These are phyloP conservation scores for Tenthredo mesomela DNA, from an alignment of 2,888 invertebrate genomes.

Conservation along the genomic window DNA sequence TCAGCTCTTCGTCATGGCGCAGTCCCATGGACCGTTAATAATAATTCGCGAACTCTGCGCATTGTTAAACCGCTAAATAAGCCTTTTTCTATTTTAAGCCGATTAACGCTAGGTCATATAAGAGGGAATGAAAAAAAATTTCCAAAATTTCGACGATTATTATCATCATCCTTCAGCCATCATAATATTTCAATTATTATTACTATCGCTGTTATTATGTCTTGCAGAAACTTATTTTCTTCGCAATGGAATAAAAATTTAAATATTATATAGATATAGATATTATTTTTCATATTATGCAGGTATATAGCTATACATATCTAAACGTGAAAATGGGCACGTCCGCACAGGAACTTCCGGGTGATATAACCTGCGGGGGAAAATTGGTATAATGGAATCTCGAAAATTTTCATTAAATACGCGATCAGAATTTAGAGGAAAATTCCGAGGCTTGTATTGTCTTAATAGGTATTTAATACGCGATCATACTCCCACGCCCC, in stretches of 20 bases:
- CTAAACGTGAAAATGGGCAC: background rate
- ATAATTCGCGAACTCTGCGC: background rate
- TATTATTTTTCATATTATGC: background rate
- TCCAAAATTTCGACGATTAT: background rate
- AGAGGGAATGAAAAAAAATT: background rate
- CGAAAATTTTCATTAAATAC: conserved; percentile 33
- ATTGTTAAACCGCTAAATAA: background rate
- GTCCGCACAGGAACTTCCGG: background rate
- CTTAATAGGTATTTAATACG: conserved; percentile 34
- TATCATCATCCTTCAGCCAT: background rate
- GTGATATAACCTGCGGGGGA: background rate
- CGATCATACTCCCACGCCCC: background rate
- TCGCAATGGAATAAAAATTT: background rate
- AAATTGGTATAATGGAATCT: conserved; percentile 17
- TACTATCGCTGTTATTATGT: background rate
- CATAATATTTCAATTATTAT: background rate
- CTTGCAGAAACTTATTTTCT: background rate
- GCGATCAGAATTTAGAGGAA: conserved; percentile 1
- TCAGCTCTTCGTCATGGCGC: background rate
- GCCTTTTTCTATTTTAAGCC: background rate
- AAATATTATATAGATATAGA: too few species aligned
- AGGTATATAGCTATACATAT: background rate
- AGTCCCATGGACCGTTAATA: background rate
- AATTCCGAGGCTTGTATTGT: conserved; percentile 2
- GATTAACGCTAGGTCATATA: background rate